phyloP scores from a whole-genome alignment of 1,140 invertebrate genomes.

The Nilaparvata lugens region DNA sequence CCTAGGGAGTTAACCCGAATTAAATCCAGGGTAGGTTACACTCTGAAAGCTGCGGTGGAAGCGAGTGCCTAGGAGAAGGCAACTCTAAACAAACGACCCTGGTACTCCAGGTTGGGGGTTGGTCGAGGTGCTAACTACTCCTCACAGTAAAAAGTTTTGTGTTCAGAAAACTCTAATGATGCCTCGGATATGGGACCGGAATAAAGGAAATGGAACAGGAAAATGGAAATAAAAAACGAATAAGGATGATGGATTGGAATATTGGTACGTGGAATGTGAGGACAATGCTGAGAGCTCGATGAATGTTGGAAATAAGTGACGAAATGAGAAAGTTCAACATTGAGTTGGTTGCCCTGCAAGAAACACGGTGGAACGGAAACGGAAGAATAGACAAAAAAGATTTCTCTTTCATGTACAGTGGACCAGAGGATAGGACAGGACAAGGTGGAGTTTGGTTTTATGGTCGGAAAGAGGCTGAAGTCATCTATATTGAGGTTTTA shows the following conservation, averaged over 20 bases:
- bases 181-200: neutral
- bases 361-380: neutral
- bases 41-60: too few relatives aligned
- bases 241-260: neutral
- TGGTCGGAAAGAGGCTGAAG: neutral
- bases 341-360: neutral
- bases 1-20: too few relatives aligned
- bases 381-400: neutral
- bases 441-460: neutral
- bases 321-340: neutral
- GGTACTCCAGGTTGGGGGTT: too few relatives aligned
- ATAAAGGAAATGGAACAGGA: neutral
- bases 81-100: too few relatives aligned
- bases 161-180: neutral
- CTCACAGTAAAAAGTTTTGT: neutral
- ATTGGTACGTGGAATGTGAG: neutral
- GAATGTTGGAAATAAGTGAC: neutral
- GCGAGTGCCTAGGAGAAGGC: too few relatives aligned
- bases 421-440: neutral
- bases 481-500: neutral
- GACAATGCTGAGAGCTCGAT: neutral
- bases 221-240: neutral
- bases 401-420: too few relatives aligned
- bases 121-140: neutral
- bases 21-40: too few relatives aligned